Conservation (phyloP, 2,888 invertebrate species). For the Tillus elongatus region DNA sequence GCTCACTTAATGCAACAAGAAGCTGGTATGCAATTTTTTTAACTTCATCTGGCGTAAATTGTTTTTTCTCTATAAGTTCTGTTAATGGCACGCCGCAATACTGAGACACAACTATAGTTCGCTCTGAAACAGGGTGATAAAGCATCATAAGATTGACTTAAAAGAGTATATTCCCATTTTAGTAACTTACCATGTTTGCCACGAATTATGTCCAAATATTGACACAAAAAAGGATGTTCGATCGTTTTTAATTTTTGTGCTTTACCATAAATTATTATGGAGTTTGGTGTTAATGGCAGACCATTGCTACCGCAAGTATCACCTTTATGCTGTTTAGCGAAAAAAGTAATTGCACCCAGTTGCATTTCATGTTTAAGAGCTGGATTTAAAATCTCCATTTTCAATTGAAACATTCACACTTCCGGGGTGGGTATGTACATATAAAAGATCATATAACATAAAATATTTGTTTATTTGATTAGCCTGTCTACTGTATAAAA, state of each 20-base stretch:
- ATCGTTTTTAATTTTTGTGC: conserved; percentile 75
- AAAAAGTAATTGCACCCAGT: conserved; percentile 85
- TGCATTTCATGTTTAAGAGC: conserved; percentile 44
- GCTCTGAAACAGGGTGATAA: conserved; percentile 49
- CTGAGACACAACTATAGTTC: conserved; percentile 76
- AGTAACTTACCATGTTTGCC: conserved; percentile 89
- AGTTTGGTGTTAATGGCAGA: conserved; percentile 90
- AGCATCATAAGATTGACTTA: neutral
- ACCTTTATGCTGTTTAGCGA: conserved; percentile 80
- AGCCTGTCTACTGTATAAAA: no score
- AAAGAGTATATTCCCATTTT: no score
- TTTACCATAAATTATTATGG: conserved; percentile 84
- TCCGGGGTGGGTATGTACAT: no score
- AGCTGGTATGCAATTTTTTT: conserved; percentile 64
- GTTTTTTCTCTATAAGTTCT: conserved; percentile 41
- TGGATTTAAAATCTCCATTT: conserved; percentile 36
- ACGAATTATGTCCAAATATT: conserved; percentile 83
- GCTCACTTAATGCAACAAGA: conserved; percentile 58
- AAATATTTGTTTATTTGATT: no score
- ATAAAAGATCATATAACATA: no score
- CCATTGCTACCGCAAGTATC: conserved; percentile 94
- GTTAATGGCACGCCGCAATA: conserved; percentile 60
- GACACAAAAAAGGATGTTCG: conserved; percentile 72
- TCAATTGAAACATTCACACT: no score
- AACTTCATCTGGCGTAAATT: conserved; percentile 46